Evolutionary conservation across 64 coral and sea anemone species (phyloP).

Genomic region (Orbicella faveolata): DNA sequence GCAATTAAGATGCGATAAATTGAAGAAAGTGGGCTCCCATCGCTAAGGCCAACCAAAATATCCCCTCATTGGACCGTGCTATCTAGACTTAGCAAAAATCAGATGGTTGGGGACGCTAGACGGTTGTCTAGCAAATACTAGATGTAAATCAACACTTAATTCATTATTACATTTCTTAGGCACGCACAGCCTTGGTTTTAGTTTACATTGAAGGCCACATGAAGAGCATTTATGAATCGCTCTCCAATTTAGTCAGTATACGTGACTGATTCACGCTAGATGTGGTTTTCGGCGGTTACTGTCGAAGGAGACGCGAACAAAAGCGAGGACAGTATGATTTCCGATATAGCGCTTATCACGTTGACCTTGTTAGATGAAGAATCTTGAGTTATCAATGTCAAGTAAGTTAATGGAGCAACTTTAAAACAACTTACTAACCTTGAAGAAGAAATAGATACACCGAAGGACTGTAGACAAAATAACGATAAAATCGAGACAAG

Average conservation of each 20-base stretch:
- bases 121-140: background rate
- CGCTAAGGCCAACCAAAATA: background rate
- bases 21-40: background rate
- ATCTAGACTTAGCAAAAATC: background rate
- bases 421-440: conserved; percentile 16
- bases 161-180: background rate
- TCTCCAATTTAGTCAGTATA: too few relatives aligned
- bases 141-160: conserved; percentile 2
- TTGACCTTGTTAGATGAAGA: conserved; percentile 5
- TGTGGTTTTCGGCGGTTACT: too few relatives aligned
- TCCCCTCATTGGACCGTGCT: background rate
- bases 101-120: background rate
- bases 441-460: background rate
- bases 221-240: background rate
- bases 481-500: background rate
- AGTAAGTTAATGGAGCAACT: background rate
- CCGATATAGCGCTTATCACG: background rate
- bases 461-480: background rate
- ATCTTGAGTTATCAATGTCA: background rate
- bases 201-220: background rate
- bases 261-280: too few relatives aligned
- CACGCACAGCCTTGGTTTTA: background rate
- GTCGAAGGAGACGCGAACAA: background rate
- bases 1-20: background rate
- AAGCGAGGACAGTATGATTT: background rate